phyloP scores from a whole-genome alignment of 2,888 invertebrate species.

The Marasmarcha lunaedactyla region DNA sequence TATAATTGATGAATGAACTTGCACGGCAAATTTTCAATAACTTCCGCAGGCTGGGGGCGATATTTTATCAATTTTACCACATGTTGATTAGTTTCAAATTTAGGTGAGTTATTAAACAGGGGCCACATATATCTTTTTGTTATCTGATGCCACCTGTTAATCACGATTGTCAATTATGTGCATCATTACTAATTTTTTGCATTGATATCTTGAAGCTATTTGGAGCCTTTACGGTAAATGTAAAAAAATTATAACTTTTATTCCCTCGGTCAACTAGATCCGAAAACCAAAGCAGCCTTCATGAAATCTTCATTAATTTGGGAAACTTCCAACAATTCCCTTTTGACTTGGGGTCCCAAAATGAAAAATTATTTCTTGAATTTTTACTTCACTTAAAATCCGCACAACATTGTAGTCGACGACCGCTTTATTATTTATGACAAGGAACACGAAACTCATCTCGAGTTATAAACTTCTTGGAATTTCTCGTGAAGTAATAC shows the following conservation, averaged over 20 bases:
- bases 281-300: slow-evolving; percentile 17
- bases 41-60: too few species aligned
- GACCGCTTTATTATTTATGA: slow-evolving; percentile 71
- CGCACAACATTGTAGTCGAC: slow-evolving; percentile 65
- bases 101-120: too few species aligned
- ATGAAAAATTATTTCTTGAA: slow-evolving; percentile 59
- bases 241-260: not conserved
- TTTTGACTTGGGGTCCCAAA: slow-evolving; percentile 39
- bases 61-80: too few species aligned
- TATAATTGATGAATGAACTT: too few species aligned
- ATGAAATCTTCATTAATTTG: slow-evolving; percentile 47
- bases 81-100: too few species aligned
- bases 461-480: slow-evolving; percentile 72
- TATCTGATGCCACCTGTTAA: too few species aligned
- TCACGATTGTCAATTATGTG: too few species aligned
- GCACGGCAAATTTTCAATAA: too few species aligned
- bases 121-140: too few species aligned
- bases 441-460: slow-evolving; percentile 71
- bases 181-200: too few species aligned
- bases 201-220: too few species aligned
- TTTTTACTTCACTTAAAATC: slow-evolving; percentile 67
- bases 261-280: not conserved
- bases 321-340: slow-evolving; percentile 43
- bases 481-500: slow-evolving; percentile 71
- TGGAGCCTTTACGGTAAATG: too few species aligned